A percentile compares a stretch with the other conserved stretches of the same genome.
Conservation (phyloP, 2,888 invertebrate species). For the Temnothorax rugatulus region DNA sequence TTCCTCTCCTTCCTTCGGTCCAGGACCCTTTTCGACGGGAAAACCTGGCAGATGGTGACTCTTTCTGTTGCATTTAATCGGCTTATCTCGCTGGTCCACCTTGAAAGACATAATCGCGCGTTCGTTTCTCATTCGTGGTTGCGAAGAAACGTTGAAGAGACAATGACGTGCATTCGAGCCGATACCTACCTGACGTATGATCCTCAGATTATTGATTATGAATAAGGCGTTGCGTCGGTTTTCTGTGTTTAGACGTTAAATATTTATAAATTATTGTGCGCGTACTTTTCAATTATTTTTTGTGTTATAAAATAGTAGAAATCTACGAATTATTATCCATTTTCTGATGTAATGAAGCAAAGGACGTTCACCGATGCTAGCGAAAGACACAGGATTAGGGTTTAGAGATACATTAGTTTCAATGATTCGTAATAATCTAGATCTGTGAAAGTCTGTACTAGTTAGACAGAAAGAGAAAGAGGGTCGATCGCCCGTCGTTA, state of each 20-base stretch:
- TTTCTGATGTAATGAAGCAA: neutral
- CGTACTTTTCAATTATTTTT: neutral
- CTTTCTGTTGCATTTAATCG: conserved; percentile 82
- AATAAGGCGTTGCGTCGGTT: neutral
- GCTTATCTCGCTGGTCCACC: conserved; percentile 74
- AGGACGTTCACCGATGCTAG: neutral
- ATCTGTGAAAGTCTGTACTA: neutral
- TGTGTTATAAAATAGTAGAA: neutral
- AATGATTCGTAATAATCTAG: neutral
- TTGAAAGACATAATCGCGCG: conserved; percentile 40
- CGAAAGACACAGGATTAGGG: neutral
- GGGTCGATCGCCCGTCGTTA: conserved; percentile 27
- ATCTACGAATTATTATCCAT: neutral
- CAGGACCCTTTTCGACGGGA: conserved; percentile 63
- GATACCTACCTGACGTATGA: neutral
- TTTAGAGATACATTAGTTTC: conserved; percentile 14
- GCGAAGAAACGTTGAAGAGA: conserved; percentile 1
- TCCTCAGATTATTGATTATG: neutral
- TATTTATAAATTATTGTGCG: neutral
- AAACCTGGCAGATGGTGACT: conserved; percentile 80
- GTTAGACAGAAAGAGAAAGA: conserved; percentile 1
- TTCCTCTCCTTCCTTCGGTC: conserved; percentile 29
- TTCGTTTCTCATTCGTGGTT: conserved; percentile 42
- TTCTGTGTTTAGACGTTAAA: neutral
- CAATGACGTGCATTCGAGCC: neutral